Base-by-base conservation (phyloP, 2,797 vertebrate species). In the Chrysocyon brachyurus region DNA sequence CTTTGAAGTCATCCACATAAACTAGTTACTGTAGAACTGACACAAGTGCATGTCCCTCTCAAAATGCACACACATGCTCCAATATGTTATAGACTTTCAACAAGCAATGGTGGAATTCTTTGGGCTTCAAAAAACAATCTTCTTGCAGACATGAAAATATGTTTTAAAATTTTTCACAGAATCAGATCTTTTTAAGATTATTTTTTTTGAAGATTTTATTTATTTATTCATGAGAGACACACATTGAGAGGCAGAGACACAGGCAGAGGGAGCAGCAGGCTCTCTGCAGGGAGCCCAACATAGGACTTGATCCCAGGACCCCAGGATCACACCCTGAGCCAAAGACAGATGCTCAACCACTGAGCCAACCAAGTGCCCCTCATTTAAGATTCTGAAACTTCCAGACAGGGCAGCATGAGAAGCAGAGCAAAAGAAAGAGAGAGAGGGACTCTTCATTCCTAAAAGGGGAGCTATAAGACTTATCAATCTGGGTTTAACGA, bases 1-100 rank as follows among this genome's bases (percentile, higher is more conserved):
- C 83, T 95, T 96, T 94, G 79, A 97, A 94, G 72, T 90, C 64
- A 68, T 79, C 40, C 28, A 91, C 26, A 59, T 87, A 91, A 91
- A 66, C n/a, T 63, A 72, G 73, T 82, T 78, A 49, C 54, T 90
- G 6, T 26, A 85, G 83, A 94, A 68, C 77, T 28, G 16, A 36
- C 3, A 22, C 0, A 24, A 79, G 19, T 56, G 4, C 4, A 31
- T 17, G 12, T 16, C 10, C 26, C 3, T 93, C 40, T 94, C 77
- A 73, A 90, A 91, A 81, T 70, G 49, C 33, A 86, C 46, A 73
- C 57, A 28, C 22, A 31, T 21, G 26, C 33, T 12, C 14, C 11
- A 2, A 2, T 12, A 28, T 78, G 28, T 59, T 82, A 49, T 70
- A 91, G 59, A 87, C 16, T 40, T 49, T 72, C 57, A 81, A 86